A percentile compares a stretch with the other conserved stretches of the same genome.
phyloP scores from a whole-genome alignment of 2,113 vertebrate genomes.

The Electrona antarctica region DNA sequence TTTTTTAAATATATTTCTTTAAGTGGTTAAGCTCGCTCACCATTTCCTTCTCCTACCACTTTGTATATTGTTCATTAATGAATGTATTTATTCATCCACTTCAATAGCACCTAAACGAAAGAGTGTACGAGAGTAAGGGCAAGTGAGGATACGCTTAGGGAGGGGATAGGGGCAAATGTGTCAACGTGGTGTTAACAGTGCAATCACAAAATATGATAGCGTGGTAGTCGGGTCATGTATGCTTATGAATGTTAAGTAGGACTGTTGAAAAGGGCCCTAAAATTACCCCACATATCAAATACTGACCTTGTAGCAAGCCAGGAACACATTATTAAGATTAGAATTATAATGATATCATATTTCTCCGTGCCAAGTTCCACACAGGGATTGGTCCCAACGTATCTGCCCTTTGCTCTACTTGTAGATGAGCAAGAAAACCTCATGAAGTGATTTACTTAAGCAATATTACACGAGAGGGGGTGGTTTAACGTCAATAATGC shows the following conservation, averaged over 20 bases:
- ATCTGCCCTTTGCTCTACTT: neutral
- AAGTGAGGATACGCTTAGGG: constrained; percentile 30
- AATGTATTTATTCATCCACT: constrained; percentile 66
- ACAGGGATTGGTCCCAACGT: neutral
- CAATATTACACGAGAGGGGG: too few species aligned
- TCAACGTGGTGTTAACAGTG: constrained; percentile 61
- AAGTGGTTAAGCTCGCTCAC: constrained; percentile 51
- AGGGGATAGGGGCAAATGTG: constrained; percentile 48
- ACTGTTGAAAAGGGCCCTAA: constrained; percentile 58
- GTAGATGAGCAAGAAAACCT: neutral
- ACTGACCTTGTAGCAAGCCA: constrained; percentile 55
- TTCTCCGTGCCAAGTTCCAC: constrained; percentile 16
- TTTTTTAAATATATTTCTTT: too few species aligned
- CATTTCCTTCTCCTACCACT: constrained; percentile 55
- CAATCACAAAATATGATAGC: constrained; percentile 63
- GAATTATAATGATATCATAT: constrained; percentile 43
- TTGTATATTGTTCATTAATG: constrained; percentile 57
- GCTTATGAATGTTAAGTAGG: constrained; percentile 75
- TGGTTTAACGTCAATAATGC: too few species aligned
- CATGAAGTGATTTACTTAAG: neutral
- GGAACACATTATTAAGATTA: constrained; percentile 52
- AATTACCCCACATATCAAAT: constrained; percentile 75
- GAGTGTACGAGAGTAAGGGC: constrained; percentile 62
- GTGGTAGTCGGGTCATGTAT: constrained; percentile 68
- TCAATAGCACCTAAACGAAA: constrained; percentile 71